phyloP scores from a whole-genome alignment of 35 echinoderm and acorn worm species.

The Anneissia japonica region DNA sequence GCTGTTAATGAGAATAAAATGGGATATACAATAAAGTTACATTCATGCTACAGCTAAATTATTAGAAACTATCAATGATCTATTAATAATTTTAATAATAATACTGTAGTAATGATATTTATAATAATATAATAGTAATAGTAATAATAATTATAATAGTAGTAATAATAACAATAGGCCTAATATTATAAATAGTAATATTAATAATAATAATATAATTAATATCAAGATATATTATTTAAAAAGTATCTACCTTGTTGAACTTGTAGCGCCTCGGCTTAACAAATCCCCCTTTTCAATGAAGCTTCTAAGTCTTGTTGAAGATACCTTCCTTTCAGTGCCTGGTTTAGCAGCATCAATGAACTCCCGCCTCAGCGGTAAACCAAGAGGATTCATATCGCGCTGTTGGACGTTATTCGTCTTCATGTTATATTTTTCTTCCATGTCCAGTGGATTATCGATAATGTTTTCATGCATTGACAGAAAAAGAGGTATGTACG shows the following conservation, averaged over 20 bases:
- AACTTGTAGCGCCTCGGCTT: neutral
- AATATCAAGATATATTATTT: too few relatives aligned
- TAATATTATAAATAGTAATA: too few relatives aligned
- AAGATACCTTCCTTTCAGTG: neutral
- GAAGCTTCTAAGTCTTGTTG: neutral
- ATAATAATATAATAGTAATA: too few relatives aligned
- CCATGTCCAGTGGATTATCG: slow-evolving; percentile 70
- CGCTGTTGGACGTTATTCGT: slow-evolving; percentile 28
- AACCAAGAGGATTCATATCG: slow-evolving; percentile 72
- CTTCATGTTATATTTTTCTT: slow-evolving; percentile 59
- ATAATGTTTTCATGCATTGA: slow-evolving; percentile 96
- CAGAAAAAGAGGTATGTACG: slow-evolving; percentile 89
- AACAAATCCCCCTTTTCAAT: neutral
- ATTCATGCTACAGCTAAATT: too few relatives aligned
- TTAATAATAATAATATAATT: too few relatives aligned
- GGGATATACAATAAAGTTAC: too few relatives aligned
- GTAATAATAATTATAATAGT: too few relatives aligned
- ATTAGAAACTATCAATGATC: too few relatives aligned
- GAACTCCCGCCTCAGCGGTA: slow-evolving; percentile 14
- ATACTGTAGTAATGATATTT: too few relatives aligned
- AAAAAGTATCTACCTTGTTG: neutral
- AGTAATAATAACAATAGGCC: too few relatives aligned
- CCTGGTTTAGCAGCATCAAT: neutral
- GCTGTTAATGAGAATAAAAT: too few relatives aligned
- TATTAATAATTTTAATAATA: too few relatives aligned